Evolutionary conservation across 2,113 vertebrate species (phyloP).

Genomic region (Excalfactoria chinensis): DNA sequence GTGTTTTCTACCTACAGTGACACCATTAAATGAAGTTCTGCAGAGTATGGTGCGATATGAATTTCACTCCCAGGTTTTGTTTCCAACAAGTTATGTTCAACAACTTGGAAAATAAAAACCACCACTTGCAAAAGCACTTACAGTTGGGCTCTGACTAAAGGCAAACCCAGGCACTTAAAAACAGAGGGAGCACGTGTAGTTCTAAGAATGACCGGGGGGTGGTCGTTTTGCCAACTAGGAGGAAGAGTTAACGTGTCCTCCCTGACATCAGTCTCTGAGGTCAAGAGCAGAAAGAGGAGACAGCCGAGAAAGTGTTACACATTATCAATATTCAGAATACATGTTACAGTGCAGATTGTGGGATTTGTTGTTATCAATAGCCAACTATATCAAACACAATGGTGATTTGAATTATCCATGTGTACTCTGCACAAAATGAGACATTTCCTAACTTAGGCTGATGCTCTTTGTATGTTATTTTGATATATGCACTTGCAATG

Average conservation of each 20-base stretch:
- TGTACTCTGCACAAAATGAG: background rate
- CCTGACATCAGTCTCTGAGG: too few relatives aligned
- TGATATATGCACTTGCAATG: background rate
- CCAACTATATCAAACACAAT: background rate
- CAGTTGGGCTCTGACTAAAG: background rate
- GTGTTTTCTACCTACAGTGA: background rate
- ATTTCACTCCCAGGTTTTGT: background rate
- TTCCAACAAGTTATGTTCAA: background rate
- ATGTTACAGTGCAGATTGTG: background rate
- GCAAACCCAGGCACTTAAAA: background rate
- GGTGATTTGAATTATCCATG: background rate
- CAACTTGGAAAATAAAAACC: background rate
- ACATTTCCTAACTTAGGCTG: background rate
- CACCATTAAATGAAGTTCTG: background rate
- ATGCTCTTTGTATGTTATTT: background rate
- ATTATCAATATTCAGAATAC: background rate
- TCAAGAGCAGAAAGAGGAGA: background rate
- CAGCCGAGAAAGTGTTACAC: background rate
- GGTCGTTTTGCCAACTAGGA: background rate
- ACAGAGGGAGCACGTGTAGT: background rate
- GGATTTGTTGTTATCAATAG: background rate
- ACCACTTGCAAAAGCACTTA: background rate
- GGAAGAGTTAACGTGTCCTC: background rate
- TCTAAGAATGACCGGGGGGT: background rate
- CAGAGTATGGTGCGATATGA: background rate